Percentiles rank a stretch among this genome's conserved stretches.
These are phyloP conservation scores for Carcinoscorpius rotundicauda DNA, from an alignment of 1,140 invertebrate species.

Conservation along the genomic window DNA sequence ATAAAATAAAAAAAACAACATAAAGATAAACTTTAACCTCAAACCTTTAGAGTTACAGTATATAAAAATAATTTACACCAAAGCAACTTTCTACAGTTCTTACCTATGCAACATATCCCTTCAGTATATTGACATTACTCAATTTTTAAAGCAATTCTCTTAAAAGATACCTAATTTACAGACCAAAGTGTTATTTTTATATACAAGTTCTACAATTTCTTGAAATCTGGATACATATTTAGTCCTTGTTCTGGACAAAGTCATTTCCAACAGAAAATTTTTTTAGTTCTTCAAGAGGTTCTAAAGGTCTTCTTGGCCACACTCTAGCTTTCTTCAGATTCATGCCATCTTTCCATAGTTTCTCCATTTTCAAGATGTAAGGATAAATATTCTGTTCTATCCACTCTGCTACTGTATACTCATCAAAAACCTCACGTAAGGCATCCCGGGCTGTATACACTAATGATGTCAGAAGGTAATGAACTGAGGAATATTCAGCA, in stretches of 20 bases:
- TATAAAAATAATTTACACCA: too few species aligned
- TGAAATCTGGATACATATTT: too few species aligned
- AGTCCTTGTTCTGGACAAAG: background rate
- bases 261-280: background rate
- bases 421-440: conserved; percentile 53
- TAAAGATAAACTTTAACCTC: too few species aligned
- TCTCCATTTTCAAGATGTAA: conserved; percentile 39
- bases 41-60: too few species aligned
- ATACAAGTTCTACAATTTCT: too few species aligned
- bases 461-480: conserved; percentile 33
- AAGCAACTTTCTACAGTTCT: too few species aligned
- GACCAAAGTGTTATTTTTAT: too few species aligned
- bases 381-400: conserved; percentile 51
- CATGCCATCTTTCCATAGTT: conserved; percentile 38
- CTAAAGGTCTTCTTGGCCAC: conserved; percentile 44
- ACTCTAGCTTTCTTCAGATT: conserved; percentile 36
- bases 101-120: too few species aligned
- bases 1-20: too few species aligned
- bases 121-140: too few species aligned
- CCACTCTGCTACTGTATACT: conserved; percentile 59
- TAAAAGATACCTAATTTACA: too few species aligned
- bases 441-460: conserved; percentile 48
- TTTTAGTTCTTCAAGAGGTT: background rate
- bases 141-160: too few species aligned
- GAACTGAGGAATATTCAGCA: conserved; percentile 44